Conservation (phyloP, 30 jellyfish, hydroid and myxozoan genomes). For the Chrysaora quinquecirrha region DNA sequence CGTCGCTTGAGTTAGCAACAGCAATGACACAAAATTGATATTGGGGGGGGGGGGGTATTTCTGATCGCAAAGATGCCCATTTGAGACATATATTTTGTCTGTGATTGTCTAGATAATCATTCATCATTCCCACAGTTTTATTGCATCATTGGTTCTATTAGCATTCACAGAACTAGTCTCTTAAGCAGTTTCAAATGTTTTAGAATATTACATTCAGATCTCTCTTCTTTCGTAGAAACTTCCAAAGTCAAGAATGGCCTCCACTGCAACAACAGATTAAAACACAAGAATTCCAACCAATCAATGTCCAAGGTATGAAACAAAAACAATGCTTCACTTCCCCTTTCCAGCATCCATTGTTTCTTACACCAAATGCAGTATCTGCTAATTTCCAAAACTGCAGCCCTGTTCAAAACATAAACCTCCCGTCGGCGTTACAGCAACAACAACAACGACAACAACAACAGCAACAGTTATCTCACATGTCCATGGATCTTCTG, state of each 20-base stretch:
- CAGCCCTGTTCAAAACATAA: not conserved
- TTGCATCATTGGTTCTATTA: too few relatives aligned
- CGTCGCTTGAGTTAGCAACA: too few relatives aligned
- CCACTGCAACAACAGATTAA: not conserved
- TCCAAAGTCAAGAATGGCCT: not conserved
- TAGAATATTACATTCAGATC: too few relatives aligned
- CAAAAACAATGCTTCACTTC: conserved; percentile 46
- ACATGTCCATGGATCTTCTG: not conserved
- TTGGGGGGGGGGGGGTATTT: too few relatives aligned
- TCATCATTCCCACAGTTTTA: too few relatives aligned
- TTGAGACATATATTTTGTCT: too few relatives aligned
- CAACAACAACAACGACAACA: conserved; percentile 24
- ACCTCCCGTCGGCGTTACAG: not conserved
- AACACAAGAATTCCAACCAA: not conserved
- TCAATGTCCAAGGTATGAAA: not conserved
- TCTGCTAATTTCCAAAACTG: conserved; percentile 11
- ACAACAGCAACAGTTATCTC: conserved; percentile 30
- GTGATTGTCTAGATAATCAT: too few relatives aligned
- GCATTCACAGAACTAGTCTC: too few relatives aligned
- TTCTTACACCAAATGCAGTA: conserved; percentile 39
- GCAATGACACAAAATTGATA: too few relatives aligned
- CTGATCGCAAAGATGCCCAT: too few relatives aligned
- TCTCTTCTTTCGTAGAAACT: too few relatives aligned
- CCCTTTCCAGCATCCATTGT: conserved; percentile 53
- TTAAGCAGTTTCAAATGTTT: too few relatives aligned